A percentile compares a stretch with the other conserved stretches of the same genome.
Conservation (phyloP, 2,113 vertebrate genomes). For the Atractosteus spatula region DNA sequence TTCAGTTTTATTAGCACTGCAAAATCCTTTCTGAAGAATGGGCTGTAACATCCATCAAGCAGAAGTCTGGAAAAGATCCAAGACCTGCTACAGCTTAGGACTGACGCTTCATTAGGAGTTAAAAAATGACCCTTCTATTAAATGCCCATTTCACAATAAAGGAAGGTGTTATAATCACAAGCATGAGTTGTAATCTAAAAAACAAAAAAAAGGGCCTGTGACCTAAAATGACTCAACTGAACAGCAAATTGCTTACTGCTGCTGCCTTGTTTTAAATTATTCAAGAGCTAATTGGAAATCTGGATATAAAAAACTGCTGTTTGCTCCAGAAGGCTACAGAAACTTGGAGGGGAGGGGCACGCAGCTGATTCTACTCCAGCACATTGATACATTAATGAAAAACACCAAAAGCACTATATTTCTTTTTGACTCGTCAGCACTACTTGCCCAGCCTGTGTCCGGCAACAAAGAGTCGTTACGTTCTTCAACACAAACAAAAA, state of each 20-base stretch:
- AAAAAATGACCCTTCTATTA: too few relatives aligned
- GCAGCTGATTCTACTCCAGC: not conserved
- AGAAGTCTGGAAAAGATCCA: too few relatives aligned
- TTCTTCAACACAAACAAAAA: too few relatives aligned
- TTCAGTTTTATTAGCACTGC: too few relatives aligned
- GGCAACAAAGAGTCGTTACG: not conserved
- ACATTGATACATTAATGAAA: not conserved
- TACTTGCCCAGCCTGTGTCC: not conserved
- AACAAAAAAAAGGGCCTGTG: too few relatives aligned
- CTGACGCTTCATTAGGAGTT: too few relatives aligned
- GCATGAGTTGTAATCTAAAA: not conserved
- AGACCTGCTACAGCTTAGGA: too few relatives aligned
- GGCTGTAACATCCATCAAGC: too few relatives aligned
- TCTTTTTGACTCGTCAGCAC: not conserved
- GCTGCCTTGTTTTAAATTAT: not conserved
- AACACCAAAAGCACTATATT: slow-evolving; percentile 1
- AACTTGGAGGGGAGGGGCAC: not conserved
- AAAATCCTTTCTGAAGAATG: too few relatives aligned
- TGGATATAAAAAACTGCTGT: not conserved
- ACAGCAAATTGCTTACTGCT: too few relatives aligned
- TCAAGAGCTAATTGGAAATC: not conserved
- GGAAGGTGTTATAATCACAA: not conserved
- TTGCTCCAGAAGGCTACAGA: not conserved
- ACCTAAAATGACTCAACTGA: too few relatives aligned
- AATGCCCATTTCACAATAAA: not conserved